phyloP scores from a whole-genome alignment of 2,113 vertebrate species.

The Oxyruncus cristatus region DNA sequence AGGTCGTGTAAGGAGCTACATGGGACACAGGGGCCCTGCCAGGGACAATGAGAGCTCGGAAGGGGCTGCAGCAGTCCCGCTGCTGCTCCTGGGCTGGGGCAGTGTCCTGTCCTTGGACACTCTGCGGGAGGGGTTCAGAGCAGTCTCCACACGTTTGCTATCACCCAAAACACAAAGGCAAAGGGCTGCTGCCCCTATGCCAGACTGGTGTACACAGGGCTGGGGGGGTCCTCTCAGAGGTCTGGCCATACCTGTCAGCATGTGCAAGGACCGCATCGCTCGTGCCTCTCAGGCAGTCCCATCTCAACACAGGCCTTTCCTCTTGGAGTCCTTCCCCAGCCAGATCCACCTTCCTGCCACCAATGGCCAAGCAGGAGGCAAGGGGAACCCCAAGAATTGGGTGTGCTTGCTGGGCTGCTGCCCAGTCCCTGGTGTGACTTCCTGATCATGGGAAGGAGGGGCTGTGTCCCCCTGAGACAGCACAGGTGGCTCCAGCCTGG shows the following conservation, averaged over 20 bases:
- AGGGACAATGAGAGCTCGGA: fast-evolving
- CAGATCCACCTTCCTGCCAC: neutral
- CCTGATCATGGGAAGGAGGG: fast-evolving
- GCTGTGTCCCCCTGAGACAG: fast-evolving
- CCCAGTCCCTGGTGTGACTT: too few species aligned
- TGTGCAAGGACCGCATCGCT: fast-evolving
- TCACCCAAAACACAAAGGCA: neutral
- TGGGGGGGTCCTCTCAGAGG: fast-evolving
- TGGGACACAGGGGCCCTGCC: neutral
- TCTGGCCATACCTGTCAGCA: neutral
- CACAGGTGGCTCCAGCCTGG: neutral
- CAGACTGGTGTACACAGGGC: neutral
- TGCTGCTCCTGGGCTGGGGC: neutral
- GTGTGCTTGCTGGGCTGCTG: neutral
- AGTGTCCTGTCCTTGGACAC: neutral
- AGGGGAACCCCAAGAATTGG: too few species aligned
- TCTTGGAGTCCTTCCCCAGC: neutral
- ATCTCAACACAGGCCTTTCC: neutral
- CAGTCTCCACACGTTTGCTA: neutral
- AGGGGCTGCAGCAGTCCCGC: too few species aligned
- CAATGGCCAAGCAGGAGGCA: fast-evolving
- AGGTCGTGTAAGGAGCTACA: neutral
- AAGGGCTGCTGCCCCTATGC: fast-evolving
- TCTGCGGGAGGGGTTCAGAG: neutral
- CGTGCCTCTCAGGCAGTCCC: fast-evolving